Percentiles rank a stretch among this genome's conserved stretches.
These are phyloP conservation scores for Acanthornis magna DNA, from an alignment of 2,797 vertebrate genomes.

Conservation along the genomic window DNA sequence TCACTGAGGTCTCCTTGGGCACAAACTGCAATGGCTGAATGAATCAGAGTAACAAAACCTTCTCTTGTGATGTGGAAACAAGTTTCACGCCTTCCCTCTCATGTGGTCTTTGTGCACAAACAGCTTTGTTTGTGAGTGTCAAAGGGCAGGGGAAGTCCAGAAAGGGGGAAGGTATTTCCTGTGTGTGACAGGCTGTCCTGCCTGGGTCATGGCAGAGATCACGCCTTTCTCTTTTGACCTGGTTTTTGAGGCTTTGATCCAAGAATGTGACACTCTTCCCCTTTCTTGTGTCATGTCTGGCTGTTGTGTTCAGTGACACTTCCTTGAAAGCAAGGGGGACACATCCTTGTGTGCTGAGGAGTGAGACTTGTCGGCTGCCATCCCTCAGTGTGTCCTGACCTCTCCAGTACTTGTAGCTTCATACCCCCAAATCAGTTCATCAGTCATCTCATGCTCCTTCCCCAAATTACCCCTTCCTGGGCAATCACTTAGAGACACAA, in stretches of 20 bases:
- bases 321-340: neutral
- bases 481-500: neutral
- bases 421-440: neutral
- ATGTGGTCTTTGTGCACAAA: neutral
- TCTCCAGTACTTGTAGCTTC: neutral
- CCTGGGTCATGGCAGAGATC: neutral
- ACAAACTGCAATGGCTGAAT: neutral
- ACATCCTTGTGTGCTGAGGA: neutral
- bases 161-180: neutral
- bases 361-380: neutral
- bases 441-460: neutral
- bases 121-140: slow-evolving; percentile 33
- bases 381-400: neutral
- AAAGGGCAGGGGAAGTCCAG: slow-evolving; percentile 11
- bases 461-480: neutral
- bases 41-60: neutral
- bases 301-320: neutral
- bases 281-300: neutral
- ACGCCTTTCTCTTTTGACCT: neutral
- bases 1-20: neutral
- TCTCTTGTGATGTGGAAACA: neutral
- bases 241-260: neutral
- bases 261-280: neutral
- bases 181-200: neutral
- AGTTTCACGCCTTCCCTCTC: neutral